Evolutionary conservation across 2,113 vertebrate species (phyloP).

Genomic region (Saimiri boliviensis): DNA sequence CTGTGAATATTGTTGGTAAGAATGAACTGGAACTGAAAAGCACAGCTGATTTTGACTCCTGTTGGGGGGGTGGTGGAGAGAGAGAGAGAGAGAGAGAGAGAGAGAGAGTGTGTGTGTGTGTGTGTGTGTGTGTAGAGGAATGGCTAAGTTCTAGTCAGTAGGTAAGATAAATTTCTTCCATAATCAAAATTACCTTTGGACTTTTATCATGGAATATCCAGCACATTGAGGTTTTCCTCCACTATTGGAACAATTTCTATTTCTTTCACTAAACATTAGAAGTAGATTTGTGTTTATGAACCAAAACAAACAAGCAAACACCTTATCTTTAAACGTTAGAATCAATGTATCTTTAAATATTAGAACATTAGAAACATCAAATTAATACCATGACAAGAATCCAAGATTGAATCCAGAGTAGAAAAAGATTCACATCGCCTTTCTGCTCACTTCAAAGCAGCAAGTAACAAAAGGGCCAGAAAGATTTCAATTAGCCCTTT

Average conservation of each 20-base stretch:
- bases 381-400: fast-evolving
- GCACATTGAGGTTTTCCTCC: neutral
- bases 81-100: too few relatives aligned
- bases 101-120: neutral
- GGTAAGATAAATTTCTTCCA: neutral
- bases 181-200: neutral
- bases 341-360: neutral
- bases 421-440: fast-evolving
- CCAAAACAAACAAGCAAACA: neutral
- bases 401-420: neutral
- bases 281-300: neutral
- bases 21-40: neutral
- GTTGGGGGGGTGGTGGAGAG: too few relatives aligned
- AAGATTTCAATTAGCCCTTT: neutral
- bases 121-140: neutral
- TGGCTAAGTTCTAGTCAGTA: neutral
- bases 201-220: neutral
- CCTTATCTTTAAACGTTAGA: neutral
- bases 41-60: neutral
- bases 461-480: neutral
- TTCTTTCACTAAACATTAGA: neutral
- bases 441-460: neutral
- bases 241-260: neutral
- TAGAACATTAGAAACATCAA: neutral
- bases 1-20: neutral